Conservation (phyloP, 1,140 invertebrate species). For the Euura saliciscinereae region DNA sequence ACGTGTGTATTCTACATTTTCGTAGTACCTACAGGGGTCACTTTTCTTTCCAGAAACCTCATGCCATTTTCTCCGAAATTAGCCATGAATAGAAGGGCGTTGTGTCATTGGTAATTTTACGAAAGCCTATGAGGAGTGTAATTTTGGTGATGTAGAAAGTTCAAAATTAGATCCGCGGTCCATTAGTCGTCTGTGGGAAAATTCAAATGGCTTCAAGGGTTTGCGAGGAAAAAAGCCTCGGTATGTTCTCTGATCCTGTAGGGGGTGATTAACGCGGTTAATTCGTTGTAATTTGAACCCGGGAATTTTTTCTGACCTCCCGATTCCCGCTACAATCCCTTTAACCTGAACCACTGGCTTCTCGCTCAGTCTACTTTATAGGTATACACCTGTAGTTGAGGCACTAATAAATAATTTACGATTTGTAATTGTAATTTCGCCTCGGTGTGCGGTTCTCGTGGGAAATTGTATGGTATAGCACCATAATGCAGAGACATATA, state of each 20-base stretch:
- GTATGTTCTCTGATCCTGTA: no score
- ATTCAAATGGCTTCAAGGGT: no score
- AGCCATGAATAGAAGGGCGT: not conserved
- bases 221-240: no score
- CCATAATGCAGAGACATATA: not conserved
- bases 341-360: not conserved
- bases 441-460: slow-evolving; percentile 12
- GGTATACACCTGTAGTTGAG: slow-evolving; percentile 17
- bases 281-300: slow-evolving; percentile 39
- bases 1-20: not conserved
- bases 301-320: slow-evolving; percentile 12
- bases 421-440: slow-evolving; percentile 33
- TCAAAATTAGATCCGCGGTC: slow-evolving; percentile 14
- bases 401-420: slow-evolving; percentile 29
- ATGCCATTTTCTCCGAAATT: not conserved
- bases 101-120: no score
- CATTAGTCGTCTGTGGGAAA: no score
- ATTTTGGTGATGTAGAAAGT: slow-evolving; percentile 9
- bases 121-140: no score
- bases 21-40: not conserved
- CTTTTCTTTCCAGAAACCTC: not conserved
- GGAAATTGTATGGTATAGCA: not conserved
- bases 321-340: slow-evolving; percentile 9
- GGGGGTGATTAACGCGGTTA: slow-evolving; percentile 42
- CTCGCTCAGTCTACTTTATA: slow-evolving; percentile 13